Conservation (phyloP, 2,888 invertebrate species). For the Hartigia nigra region DNA sequence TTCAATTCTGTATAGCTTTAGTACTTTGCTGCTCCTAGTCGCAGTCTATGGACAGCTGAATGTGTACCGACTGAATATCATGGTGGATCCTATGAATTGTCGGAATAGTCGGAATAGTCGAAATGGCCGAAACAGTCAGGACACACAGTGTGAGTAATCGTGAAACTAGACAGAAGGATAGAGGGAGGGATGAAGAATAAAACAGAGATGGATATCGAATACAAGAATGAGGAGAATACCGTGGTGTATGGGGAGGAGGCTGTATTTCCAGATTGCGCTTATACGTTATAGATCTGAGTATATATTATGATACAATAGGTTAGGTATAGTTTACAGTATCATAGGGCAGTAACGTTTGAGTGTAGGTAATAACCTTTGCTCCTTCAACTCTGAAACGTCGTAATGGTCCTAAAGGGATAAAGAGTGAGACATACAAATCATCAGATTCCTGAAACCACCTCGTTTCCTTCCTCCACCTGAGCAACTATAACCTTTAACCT, state of each 20-base stretch:
- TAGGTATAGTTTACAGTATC: not conserved
- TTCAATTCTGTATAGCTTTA: not conserved
- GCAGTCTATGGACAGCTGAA: not conserved
- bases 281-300: slow-evolving; percentile 18
- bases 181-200: not conserved
- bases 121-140: not conserved
- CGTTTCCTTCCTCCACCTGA: slow-evolving; percentile 7
- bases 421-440: slow-evolving; percentile 21
- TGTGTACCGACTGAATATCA: not conserved
- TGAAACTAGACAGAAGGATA: not conserved
- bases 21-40: not conserved
- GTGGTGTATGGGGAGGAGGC: not conserved
- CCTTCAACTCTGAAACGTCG: not conserved
- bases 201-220: not conserved
- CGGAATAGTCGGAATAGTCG: not conserved
- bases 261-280: not conserved
- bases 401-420: slow-evolving; percentile 15
- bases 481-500: not conserved
- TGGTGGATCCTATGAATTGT: not conserved
- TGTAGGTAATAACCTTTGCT: not conserved
- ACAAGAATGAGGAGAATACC: not conserved
- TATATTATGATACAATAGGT: slow-evolving; percentile 21
- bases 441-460: slow-evolving; percentile 19
- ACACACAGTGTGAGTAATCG: not conserved
- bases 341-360: not conserved